Conservation (phyloP, 2,797 vertebrate genomes). For the Catamblyrhynchus diadema region DNA sequence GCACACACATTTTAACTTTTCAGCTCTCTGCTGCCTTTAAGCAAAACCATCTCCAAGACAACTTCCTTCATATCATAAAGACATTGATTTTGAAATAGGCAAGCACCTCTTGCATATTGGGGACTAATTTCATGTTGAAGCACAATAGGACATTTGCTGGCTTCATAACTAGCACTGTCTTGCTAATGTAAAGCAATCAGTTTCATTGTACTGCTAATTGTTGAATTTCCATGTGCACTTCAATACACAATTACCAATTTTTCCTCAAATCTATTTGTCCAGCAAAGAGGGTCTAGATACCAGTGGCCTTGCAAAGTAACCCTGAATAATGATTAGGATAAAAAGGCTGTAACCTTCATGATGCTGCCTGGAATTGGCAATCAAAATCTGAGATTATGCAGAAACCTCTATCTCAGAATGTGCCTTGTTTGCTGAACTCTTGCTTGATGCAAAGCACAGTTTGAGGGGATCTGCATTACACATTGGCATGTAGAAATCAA, state of each 20-base stretch:
- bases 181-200: neutral
- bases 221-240: neutral
- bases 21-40: neutral
- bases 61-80: neutral
- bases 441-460: neutral
- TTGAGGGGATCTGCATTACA: neutral
- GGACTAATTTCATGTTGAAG: neutral
- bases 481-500: neutral
- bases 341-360: neutral
- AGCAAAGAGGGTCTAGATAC: neutral
- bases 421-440: slow-evolving; percentile 4
- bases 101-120: neutral
- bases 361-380: neutral
- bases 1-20: neutral
- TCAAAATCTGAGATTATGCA: slow-evolving; percentile 1
- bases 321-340: neutral
- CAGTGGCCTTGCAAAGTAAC: neutral
- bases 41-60: neutral
- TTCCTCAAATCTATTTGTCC: neutral
- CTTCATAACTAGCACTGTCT: neutral
- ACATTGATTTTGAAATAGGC: neutral
- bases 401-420: neutral
- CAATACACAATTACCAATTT: neutral
- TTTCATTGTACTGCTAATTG: neutral
- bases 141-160: neutral